These are phyloP conservation scores for Rhagophthalmus giganteus DNA, from an alignment of 2,888 invertebrate genomes.

Conservation along the genomic window DNA sequence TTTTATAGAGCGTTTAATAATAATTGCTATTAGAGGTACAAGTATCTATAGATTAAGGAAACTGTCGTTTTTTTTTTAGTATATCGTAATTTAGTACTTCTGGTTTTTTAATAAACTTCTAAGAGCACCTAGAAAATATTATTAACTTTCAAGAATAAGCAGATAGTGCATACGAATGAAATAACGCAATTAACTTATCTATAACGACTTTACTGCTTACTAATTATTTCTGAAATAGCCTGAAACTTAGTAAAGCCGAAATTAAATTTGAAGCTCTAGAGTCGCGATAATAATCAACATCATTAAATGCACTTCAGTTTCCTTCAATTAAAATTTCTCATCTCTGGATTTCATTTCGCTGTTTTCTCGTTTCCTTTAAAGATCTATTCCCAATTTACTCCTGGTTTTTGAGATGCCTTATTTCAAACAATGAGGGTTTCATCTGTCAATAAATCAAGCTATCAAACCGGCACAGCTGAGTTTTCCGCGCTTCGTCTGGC, in stretches of 20 bases:
- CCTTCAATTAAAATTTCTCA: constrained; percentile 15
- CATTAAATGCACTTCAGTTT: constrained; percentile 14
- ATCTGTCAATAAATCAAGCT: constrained; percentile 32
- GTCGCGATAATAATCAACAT: constrained; percentile 23
- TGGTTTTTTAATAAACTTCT: too few relatives aligned
- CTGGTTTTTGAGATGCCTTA: constrained; percentile 20
- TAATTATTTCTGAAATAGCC: constrained; percentile 10
- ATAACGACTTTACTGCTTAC: constrained; percentile 2
- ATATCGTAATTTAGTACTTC: too few relatives aligned
- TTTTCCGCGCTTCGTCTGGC: constrained; percentile 20
- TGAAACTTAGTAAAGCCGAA: constrained; percentile 10
- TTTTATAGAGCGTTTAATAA: too few relatives aligned
- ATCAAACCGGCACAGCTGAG: constrained; percentile 22
- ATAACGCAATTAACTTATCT: too few relatives aligned
- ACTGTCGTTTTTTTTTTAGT: too few relatives aligned
- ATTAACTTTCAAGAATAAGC: too few relatives aligned
- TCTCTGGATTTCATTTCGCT: constrained; percentile 10
- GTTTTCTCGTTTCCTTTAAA: constrained; percentile 15
- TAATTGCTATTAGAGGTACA: too few relatives aligned
- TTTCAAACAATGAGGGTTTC: constrained; percentile 28
- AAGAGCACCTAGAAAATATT: too few relatives aligned
- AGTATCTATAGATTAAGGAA: too few relatives aligned
- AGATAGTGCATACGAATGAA: too few relatives aligned
- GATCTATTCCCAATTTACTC: constrained; percentile 16
- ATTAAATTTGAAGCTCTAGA: constrained; percentile 17